Conservation (phyloP, 2,113 vertebrate genomes). For the Tychaedon coryphoeus region DNA sequence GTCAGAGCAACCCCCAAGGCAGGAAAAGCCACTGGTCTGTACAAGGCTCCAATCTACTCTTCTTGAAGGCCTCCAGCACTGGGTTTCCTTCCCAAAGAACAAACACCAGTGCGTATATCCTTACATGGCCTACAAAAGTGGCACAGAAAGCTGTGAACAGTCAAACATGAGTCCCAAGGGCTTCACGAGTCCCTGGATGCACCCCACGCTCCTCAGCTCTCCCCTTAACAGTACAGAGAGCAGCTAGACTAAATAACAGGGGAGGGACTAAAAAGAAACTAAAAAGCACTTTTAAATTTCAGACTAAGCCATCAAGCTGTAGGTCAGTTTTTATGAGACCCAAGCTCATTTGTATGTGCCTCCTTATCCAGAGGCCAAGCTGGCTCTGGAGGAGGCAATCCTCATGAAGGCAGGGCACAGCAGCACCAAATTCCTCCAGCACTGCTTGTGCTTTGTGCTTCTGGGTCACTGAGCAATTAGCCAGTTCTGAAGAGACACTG, state of each 20-base stretch:
- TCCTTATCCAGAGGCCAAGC: neutral
- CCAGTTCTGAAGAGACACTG: neutral
- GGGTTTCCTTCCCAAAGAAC: neutral
- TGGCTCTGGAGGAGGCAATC: neutral
- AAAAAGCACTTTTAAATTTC: neutral
- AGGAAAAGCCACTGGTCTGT: neutral
- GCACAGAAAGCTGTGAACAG: neutral
- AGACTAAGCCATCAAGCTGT: neutral
- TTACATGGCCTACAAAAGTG: neutral
- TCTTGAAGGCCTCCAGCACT: neutral
- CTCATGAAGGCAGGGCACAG: neutral
- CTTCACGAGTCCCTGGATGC: neutral
- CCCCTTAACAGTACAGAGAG: neutral
- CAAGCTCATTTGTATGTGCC: neutral
- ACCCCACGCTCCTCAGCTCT: neutral
- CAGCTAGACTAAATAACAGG: neutral
- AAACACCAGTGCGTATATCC: neutral
- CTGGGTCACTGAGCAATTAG: conserved; percentile 9
- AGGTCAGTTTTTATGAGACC: neutral
- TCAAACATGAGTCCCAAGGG: neutral
- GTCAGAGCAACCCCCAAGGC: neutral
- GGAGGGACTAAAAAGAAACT: neutral
- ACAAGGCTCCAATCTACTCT: neutral
- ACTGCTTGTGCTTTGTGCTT: neutral
- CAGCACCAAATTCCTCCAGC: neutral